Conservation (phyloP, 2,888 invertebrate genomes). For the Epirrhoe alternata region DNA sequence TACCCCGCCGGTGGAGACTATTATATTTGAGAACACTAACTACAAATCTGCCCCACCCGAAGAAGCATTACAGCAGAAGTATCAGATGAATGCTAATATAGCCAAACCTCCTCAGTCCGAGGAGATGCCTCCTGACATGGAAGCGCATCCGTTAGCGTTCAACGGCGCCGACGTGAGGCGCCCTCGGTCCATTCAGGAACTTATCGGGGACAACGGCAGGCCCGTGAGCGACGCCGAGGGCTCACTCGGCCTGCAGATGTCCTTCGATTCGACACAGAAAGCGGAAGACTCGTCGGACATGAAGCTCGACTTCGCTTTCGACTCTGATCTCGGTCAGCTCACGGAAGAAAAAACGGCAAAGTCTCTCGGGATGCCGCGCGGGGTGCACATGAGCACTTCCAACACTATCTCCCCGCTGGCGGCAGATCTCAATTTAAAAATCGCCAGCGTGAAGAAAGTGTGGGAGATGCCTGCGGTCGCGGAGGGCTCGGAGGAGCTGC, state of each 20-base stretch:
- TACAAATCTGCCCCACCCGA: constrained; percentile 91
- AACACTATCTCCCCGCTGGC: constrained; percentile 92
- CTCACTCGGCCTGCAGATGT: constrained; percentile 87
- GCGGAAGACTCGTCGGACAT: constrained; percentile 93
- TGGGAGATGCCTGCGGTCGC: constrained; percentile 92
- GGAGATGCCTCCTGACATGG: constrained; percentile 83
- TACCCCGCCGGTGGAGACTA: constrained; percentile 93
- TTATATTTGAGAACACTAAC: constrained; percentile 96
- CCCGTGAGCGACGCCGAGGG: constrained; percentile 73
- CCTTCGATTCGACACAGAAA: constrained; percentile 85
- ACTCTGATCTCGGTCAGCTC: constrained; percentile 91
- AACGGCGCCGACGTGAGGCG: constrained; percentile 77
- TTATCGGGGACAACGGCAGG: constrained; percentile 72
- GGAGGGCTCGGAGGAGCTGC: constrained; percentile 83
- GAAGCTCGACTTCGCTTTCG: constrained; percentile 96
- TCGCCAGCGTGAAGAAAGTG: constrained; percentile 96
- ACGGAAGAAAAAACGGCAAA: constrained; percentile 89
- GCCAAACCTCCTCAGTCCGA: constrained; percentile 79
- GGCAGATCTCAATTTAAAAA: constrained; percentile 96
- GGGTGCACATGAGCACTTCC: constrained; percentile 86
- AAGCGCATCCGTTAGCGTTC: constrained; percentile 67
- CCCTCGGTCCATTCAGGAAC: constrained; percentile 76
- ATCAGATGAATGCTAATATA: constrained; percentile 73
- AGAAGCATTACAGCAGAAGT: constrained; percentile 87
- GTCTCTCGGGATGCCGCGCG: constrained; percentile 83